A percentile compares a stretch with the other conserved stretches of the same genome.
Evolutionary conservation across 2,888 invertebrate species (phyloP).

Genomic region (Dynastes grantii): DNA sequence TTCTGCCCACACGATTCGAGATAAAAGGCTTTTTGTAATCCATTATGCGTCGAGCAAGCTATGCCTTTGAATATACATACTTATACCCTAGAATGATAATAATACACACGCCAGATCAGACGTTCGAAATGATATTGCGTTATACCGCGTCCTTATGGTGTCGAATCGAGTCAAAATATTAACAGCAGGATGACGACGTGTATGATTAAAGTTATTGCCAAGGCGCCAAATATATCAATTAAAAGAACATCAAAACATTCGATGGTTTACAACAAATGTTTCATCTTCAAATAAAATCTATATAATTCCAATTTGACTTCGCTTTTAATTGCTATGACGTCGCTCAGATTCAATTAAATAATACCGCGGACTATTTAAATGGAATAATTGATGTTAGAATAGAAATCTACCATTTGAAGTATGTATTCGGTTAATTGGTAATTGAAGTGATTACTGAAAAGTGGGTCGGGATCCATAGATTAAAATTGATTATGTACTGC

Average conservation of each 20-base stretch:
- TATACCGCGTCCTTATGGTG: not conserved
- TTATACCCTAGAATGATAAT: conserved; percentile 26
- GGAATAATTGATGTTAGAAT: conserved; percentile 7
- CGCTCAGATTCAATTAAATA: conserved; percentile 43
- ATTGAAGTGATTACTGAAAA: conserved; percentile 32
- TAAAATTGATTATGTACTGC: conserved; percentile 4
- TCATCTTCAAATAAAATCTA: conserved; percentile 31
- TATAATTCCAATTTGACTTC: conserved; percentile 31
- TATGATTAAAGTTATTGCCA: conserved; percentile 1
- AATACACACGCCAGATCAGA: not conserved
- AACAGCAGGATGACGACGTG: conserved; percentile 1
- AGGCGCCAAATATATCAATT: conserved; percentile 37
- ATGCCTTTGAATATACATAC: conserved; percentile 26
- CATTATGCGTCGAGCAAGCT: conserved; percentile 49
- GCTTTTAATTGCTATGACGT: conserved; percentile 20
- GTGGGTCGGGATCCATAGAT: conserved; percentile 23
- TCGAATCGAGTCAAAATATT: conserved; percentile 36
- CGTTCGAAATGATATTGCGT: conserved; percentile 12
- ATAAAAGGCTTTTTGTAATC: conserved; percentile 55
- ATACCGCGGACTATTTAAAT: conserved; percentile 18
- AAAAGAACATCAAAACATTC: conserved; percentile 13
- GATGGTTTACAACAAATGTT: conserved; percentile 14
- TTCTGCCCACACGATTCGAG: conserved; percentile 54
- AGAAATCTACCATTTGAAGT: conserved; percentile 1
- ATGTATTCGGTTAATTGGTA: conserved; percentile 27